Conservation (phyloP, 1,140 invertebrate species). For the Idris sp. region DNA sequence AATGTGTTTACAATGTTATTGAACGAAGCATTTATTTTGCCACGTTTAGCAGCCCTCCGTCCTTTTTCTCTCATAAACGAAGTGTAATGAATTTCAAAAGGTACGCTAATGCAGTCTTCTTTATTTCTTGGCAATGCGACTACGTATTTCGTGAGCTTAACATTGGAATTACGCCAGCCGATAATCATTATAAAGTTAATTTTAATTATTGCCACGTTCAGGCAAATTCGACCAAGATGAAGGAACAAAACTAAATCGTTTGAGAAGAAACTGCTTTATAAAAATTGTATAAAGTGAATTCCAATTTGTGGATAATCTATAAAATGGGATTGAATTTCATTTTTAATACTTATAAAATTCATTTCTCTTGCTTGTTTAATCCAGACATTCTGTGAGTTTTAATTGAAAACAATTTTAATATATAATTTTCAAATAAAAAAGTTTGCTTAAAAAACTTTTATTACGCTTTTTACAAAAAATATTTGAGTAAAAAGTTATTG, state of each 20-base stretch:
- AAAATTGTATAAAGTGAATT: no score
- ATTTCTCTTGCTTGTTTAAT: no score
- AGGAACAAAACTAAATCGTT: slow-evolving; percentile 7
- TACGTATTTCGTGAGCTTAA: slow-evolving; percentile 19
- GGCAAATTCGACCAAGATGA: slow-evolving; percentile 3
- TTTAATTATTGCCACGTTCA: slow-evolving; percentile 31
- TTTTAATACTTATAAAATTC: no score
- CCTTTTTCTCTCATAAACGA: slow-evolving; percentile 19
- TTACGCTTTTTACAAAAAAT: no score
- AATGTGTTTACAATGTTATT: slow-evolving; percentile 1
- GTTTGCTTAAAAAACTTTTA: no score
- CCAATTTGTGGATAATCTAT: no score
- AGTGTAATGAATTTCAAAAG: slow-evolving; percentile 41
- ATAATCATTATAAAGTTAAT: slow-evolving; percentile 35
- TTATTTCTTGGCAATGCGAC: slow-evolving; percentile 38
- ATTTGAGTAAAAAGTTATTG: no score
- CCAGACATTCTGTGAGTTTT: no score
- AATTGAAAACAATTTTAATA: no score
- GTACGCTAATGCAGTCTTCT: slow-evolving; percentile 26
- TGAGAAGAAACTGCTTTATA: no score
- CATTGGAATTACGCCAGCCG: slow-evolving; percentile 34
- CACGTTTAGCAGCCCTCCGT: neutral
- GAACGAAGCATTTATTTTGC: slow-evolving; percentile 14
- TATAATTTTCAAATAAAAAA: no score
- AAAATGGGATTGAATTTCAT: no score